phyloP scores from a whole-genome alignment of 2,797 vertebrate genomes.

The Apogon hyalosoma region DNA sequence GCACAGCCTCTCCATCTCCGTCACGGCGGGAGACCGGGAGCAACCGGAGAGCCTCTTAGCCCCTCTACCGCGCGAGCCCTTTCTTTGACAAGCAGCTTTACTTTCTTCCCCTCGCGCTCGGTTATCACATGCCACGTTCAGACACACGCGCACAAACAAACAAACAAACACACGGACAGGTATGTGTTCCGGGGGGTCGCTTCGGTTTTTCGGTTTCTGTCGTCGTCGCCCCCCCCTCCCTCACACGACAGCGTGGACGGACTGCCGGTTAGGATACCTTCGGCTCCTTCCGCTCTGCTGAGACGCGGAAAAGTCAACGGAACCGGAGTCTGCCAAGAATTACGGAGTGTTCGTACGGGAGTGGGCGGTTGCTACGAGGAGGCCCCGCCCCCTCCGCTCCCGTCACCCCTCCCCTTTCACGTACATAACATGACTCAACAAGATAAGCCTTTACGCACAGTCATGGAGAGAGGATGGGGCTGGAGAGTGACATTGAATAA shows the following conservation, averaged over 20 bases:
- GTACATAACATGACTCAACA: slow-evolving; percentile 21
- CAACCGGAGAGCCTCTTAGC: slow-evolving; percentile 33
- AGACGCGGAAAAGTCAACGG: slow-evolving; percentile 36
- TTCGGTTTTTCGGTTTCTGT: neutral
- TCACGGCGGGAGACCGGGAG: slow-evolving; percentile 42
- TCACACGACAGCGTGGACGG: neutral
- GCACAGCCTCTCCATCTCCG: slow-evolving; percentile 81
- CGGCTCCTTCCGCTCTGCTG: slow-evolving; percentile 41
- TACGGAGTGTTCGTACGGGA: slow-evolving; percentile 33
- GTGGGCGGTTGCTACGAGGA: slow-evolving; percentile 26
- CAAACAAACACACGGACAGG: neutral
- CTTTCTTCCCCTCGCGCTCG: slow-evolving; percentile 21
- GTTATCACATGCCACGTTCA: slow-evolving; percentile 53
- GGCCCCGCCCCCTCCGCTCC: slow-evolving; percentile 15
- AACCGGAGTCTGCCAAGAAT: slow-evolving; percentile 13
- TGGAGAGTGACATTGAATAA: too few species aligned
- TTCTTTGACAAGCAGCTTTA: slow-evolving; percentile 31
- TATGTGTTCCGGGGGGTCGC: neutral
- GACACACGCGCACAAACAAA: too few species aligned
- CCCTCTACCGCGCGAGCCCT: slow-evolving; percentile 46
- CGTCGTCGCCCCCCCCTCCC: too few species aligned
- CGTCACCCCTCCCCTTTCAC: neutral
- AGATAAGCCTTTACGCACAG: slow-evolving; percentile 16
- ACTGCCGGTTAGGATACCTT: slow-evolving; percentile 15
- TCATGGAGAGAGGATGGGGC: neutral